Evolutionary conservation across 2,888 invertebrate species (phyloP).

Genomic region (Gastracanthus pulcherrimus): DNA sequence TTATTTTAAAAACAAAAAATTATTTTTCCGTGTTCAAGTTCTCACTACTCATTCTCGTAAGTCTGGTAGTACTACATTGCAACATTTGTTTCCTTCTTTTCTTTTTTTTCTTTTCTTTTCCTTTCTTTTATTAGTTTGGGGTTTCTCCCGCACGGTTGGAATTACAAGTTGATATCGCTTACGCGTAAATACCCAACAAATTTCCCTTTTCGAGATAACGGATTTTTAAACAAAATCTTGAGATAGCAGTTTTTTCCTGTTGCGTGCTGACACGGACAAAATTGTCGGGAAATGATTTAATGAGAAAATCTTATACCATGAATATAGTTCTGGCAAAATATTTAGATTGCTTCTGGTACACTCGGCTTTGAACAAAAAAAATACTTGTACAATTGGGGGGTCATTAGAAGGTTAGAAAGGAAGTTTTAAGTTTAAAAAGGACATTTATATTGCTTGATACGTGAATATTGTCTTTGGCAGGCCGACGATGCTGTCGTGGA

Average conservation of each 20-base stretch:
- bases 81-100: background rate
- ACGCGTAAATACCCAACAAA: no score
- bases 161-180: no score
- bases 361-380: no score
- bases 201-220: no score
- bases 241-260: no score
- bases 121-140: background rate
- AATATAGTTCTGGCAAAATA: background rate
- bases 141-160: no score
- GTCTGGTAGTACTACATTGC: background rate
- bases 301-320: background rate
- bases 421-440: background rate
- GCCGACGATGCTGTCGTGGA: slow-evolving; percentile 89
- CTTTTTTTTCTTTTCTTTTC: background rate
- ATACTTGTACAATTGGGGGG: no score
- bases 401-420: background rate
- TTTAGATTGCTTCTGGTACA: background rate
- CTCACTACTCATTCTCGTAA: background rate
- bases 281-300: background rate
- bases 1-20: background rate
- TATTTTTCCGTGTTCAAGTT: background rate
- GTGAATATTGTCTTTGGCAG: slow-evolving; percentile 79
- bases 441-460: background rate
- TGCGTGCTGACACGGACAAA: no score
- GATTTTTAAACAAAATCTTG: no score